phyloP scores from a whole-genome alignment of 1,140 invertebrate species.

The Pinna nobilis region DNA sequence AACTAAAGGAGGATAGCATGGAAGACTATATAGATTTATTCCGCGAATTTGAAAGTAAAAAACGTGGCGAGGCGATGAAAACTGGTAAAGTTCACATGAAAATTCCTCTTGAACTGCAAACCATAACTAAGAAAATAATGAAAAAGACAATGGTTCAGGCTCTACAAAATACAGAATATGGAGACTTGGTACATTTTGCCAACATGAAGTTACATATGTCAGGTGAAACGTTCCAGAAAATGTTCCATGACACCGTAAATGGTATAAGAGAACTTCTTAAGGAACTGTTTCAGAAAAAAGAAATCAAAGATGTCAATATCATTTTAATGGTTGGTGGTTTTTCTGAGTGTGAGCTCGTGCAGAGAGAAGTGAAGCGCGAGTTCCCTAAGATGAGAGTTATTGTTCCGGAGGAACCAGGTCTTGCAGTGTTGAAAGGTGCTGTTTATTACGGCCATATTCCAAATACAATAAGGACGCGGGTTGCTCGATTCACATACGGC shows the following conservation, averaged over 20 bases:
- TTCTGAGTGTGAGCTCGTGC: constrained; percentile 41
- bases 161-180: not conserved
- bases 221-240: constrained; percentile 3
- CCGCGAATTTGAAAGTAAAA: constrained; percentile 46
- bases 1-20: constrained; percentile 11
- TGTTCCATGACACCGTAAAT: constrained; percentile 19
- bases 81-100: constrained; percentile 28
- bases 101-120: constrained; percentile 31
- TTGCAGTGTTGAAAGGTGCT: constrained; percentile 42
- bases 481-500: constrained; percentile 37
- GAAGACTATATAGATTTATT: constrained; percentile 40
- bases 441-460: constrained; percentile 42
- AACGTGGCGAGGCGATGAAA: constrained; percentile 20
- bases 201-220: constrained; percentile 16
- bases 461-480: constrained; percentile 24
- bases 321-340: constrained; percentile 49
- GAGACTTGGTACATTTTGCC: constrained; percentile 9
- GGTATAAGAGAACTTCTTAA: constrained; percentile 31
- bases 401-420: constrained; percentile 33
- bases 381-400: constrained; percentile 35
- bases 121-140: constrained; percentile 1
- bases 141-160: not conserved
- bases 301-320: constrained; percentile 18
- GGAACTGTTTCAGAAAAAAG: constrained; percentile 24
- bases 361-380: constrained; percentile 22